These are phyloP conservation scores for Oplegnathus fasciatus DNA, from an alignment of 2,113 vertebrate species.

Conservation along the genomic window DNA sequence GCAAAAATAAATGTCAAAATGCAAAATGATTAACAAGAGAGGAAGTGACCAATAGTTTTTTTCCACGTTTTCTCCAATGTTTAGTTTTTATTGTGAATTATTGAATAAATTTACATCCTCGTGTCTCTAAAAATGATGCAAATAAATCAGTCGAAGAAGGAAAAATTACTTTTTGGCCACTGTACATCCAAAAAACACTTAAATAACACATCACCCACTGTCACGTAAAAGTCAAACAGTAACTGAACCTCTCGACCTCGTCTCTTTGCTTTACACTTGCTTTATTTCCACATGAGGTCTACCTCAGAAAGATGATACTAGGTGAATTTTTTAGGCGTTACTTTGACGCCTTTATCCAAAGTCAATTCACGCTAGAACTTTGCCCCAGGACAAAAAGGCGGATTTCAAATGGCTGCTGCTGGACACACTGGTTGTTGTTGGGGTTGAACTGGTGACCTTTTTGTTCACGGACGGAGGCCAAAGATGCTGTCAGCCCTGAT, in stretches of 20 bases:
- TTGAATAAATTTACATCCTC: not conserved
- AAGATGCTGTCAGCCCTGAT: not conserved
- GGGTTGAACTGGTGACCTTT: not conserved
- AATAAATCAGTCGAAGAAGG: not conserved
- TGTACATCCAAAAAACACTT: not conserved
- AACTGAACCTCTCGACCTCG: not conserved
- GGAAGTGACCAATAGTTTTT: too few species aligned
- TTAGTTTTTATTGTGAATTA: not conserved
- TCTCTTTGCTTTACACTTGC: conserved; percentile 11
- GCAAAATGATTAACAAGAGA: too few species aligned
- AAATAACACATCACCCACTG: not conserved
- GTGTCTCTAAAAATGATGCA: not conserved
- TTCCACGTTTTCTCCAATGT: not conserved
- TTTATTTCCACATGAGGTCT: not conserved
- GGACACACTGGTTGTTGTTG: not conserved
- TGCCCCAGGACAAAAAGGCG: not conserved
- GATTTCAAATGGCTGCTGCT: conserved; percentile 8
- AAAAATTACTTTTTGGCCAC: not conserved
- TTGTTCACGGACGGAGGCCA: not conserved
- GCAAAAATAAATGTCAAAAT: too few species aligned
- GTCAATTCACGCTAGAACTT: not conserved
- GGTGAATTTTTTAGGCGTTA: not conserved
- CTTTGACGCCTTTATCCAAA: not conserved
- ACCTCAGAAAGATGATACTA: not conserved
- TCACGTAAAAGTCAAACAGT: not conserved